A percentile compares a stretch with the other conserved stretches of the same genome.
phyloP scores from a whole-genome alignment of 2,113 vertebrate species.

The Stegostoma tigrinum region DNA sequence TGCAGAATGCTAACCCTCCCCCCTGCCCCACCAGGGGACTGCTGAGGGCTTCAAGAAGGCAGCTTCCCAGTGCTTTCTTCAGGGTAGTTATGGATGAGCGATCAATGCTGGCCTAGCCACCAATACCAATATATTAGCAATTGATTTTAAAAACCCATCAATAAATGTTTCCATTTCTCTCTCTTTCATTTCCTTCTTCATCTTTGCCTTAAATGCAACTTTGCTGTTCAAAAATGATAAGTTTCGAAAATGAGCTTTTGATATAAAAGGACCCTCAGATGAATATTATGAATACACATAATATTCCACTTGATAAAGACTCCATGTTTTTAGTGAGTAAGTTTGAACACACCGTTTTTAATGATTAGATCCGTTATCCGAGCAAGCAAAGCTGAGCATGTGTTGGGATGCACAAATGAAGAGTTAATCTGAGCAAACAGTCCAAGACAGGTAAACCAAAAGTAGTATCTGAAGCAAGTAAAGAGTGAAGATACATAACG shows the following conservation, averaged over 20 bases:
- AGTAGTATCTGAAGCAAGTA: neutral
- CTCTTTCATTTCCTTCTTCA: neutral
- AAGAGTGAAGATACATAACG: neutral
- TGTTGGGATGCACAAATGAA: neutral
- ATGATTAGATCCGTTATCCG: neutral
- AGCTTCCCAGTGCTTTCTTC: no score
- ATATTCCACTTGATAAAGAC: neutral
- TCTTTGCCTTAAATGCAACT: neutral
- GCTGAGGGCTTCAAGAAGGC: no score
- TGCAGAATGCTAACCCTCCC: no score
- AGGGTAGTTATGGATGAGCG: no score
- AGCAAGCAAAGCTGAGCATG: neutral
- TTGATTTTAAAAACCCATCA: no score
- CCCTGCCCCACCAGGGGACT: no score
- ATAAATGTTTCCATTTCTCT: neutral
- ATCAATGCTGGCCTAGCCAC: no score
- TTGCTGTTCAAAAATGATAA: neutral
- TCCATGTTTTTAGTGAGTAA: neutral
- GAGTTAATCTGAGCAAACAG: neutral
- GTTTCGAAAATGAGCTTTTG: no score
- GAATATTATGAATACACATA: no score
- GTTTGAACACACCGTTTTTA: neutral
- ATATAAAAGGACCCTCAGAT: no score
- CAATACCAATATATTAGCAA: no score
- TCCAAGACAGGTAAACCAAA: neutral